Evolutionary conservation across 2,888 invertebrate genomes (phyloP), one percentile per base, ranked within the genome.

Genomic region (Cetonia aurata): DNA sequence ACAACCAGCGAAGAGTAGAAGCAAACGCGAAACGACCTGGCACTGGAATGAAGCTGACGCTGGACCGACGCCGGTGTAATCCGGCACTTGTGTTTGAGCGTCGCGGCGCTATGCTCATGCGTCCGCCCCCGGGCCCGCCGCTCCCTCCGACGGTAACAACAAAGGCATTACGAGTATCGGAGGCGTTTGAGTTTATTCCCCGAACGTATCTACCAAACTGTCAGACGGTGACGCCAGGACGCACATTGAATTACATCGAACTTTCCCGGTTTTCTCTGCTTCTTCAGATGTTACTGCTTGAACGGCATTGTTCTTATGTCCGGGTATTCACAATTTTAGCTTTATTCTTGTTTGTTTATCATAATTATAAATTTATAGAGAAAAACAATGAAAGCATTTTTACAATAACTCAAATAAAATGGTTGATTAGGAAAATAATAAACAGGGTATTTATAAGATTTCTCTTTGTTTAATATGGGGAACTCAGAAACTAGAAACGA

Each of bases 11-110:
- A 13, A 15, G 19, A 37, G 79, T 37, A 79, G 80, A 80, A 80
- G 81, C 82, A 78, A 77, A 77, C 81, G 81, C 82, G 81, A 75
- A 77, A 78, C 80, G 78, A 77, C 75, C 78, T 80, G 80, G 78
- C 77, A 83, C 81, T 81, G 80, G 81, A 83, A 79, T 82, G 83
- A 82, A 80, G 83, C 81, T 82, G 77, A 72, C 69, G 83, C 82
- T 83, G 82, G 82, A 83, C 81, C 83, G 83, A 79, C 81, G 83
- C 79, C 67, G 79, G 80, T 62, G 62, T 83, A 85, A 84, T 83
- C 83, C 84, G 79, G 83, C 84, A 85, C 85, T 85, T 85, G 84
- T 85, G 84, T 84, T 84, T 81, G 82, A 83, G 81, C 84, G 83
- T 81, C 84, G 83, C 81, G 84, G 80, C 83, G 83, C 82, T 81